A percentile compares a stretch with the other conserved stretches of the same genome.
Conservation (phyloP, 2,113 vertebrate genomes). For the Parus major region DNA sequence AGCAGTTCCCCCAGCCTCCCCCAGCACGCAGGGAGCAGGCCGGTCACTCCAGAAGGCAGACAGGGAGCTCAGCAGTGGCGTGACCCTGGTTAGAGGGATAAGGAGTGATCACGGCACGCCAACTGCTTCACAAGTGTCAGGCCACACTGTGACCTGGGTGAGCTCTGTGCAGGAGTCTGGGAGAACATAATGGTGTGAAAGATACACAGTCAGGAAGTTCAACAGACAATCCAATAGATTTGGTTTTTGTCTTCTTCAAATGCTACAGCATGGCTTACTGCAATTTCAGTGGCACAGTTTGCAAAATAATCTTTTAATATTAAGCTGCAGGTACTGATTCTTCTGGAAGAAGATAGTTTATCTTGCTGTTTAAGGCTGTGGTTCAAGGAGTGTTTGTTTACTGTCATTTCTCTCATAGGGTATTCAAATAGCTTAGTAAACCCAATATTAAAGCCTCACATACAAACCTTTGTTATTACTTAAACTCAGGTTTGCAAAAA, state of each 20-base stretch:
- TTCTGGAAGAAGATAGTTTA: not conserved
- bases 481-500: not conserved
- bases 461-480: not conserved
- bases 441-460: not conserved
- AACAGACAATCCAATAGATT: not conserved
- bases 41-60: not conserved
- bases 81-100: not conserved
- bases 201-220: not conserved
- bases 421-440: not conserved
- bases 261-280: not conserved
- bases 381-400: not conserved
- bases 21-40: not conserved
- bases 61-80: accelerated
- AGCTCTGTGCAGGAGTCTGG: not conserved
- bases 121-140: not conserved
- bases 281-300: not conserved
- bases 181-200: not conserved
- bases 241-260: not conserved
- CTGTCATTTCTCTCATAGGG: not conserved
- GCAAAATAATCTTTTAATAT: not conserved
- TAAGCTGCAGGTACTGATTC: not conserved
- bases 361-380: not conserved
- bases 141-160: accelerated
- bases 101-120: accelerated
- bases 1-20: not conserved